Conservation (phyloP, 2,113 vertebrate species). For the Pangasianodon gigas region DNA sequence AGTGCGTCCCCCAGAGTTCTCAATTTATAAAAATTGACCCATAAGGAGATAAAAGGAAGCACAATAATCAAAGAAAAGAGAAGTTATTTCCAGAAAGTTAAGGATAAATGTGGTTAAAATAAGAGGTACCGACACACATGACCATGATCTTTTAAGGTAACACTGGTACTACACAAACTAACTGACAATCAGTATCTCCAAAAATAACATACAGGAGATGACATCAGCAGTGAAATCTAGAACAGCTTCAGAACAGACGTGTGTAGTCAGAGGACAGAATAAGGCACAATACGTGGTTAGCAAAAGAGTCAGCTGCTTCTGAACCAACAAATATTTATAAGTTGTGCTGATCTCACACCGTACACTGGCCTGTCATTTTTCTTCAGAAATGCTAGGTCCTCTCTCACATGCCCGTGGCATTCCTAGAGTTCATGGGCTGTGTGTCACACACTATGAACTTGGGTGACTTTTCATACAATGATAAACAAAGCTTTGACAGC, state of each 20-base stretch:
- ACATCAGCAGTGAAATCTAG: constrained; percentile 21
- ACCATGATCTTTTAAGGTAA: background rate
- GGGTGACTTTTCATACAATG: constrained; percentile 31
- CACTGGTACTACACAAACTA: background rate
- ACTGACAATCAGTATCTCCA: background rate
- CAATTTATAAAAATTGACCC: background rate
- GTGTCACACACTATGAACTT: constrained; percentile 37
- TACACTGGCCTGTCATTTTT: constrained; percentile 11
- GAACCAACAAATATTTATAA: constrained; percentile 22
- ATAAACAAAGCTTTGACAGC: constrained; percentile 44
- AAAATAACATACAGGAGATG: constrained; percentile 14
- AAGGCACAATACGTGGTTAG: constrained; percentile 6
- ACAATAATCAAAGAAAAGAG: background rate
- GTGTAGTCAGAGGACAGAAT: background rate
- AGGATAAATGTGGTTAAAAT: background rate
- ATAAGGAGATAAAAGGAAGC: background rate
- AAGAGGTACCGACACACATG: background rate
- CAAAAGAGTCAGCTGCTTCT: background rate
- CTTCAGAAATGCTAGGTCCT: constrained; percentile 37
- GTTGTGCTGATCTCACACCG: constrained; percentile 15
- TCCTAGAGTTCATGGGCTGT: constrained; percentile 49
- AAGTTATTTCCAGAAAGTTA: background rate
- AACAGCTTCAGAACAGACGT: background rate
- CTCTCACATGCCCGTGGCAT: constrained; percentile 44
- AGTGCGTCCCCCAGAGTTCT: background rate